Percentiles rank a stretch among this genome's conserved stretches.
Evolutionary conservation across 2,113 vertebrate species (phyloP).

Genomic region (Lichenostomus cassidix): DNA sequence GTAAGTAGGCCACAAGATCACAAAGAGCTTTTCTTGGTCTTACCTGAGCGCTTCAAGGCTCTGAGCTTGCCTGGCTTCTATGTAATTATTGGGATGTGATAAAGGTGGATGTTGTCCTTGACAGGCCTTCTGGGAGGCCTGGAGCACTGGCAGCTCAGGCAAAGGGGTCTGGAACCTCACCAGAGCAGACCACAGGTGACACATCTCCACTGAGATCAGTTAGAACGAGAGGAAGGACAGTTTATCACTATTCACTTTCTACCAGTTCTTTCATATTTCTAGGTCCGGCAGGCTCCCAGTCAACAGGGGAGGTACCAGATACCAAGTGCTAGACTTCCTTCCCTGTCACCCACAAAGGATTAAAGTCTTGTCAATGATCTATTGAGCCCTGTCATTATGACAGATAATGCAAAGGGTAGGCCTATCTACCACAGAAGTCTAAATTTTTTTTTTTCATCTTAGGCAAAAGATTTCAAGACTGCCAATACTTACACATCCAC

Average conservation of each 20-base stretch:
- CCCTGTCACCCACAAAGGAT: fast-evolving
- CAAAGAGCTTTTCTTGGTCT: not conserved
- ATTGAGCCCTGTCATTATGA: not conserved
- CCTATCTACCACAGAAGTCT: not conserved
- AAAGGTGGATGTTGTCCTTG: not conserved
- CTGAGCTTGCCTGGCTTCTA: not conserved
- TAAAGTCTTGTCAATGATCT: not conserved
- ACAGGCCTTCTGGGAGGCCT: not conserved
- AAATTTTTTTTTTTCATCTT: not conserved
- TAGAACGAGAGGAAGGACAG: not conserved
- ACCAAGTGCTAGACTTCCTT: not conserved
- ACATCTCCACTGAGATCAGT: not conserved
- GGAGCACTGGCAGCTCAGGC: not conserved
- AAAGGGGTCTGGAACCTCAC: not conserved
- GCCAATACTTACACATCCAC: not conserved
- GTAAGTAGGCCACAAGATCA: not conserved
- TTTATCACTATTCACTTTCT: not conserved
- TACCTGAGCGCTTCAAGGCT: not conserved
- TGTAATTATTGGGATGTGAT: not conserved
- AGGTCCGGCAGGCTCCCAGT: not conserved
- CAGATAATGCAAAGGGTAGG: not conserved
- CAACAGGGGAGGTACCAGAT: not conserved
- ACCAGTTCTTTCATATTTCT: not conserved
- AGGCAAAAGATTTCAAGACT: not conserved
- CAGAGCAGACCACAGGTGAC: not conserved